A percentile compares a stretch with the other conserved stretches of the same genome.
Evolutionary conservation across 2,797 vertebrate species (phyloP).

Genomic region (Ctenochaetus hawaiiensis): DNA sequence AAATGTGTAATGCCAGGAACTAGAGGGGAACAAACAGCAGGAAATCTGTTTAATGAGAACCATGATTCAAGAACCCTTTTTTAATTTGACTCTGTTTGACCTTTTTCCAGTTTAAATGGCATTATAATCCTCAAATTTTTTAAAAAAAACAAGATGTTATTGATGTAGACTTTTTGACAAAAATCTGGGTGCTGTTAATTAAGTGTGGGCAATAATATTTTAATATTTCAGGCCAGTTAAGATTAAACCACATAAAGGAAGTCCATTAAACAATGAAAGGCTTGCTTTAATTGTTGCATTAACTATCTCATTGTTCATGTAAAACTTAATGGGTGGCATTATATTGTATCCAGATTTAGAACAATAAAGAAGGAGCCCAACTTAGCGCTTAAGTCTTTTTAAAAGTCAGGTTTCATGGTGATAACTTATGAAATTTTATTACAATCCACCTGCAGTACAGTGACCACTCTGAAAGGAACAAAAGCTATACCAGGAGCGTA

Average conservation of each 20-base stretch:
- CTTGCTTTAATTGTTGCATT: constrained; percentile 8
- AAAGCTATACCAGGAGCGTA: constrained; percentile 39
- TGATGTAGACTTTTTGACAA: constrained; percentile 45
- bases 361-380: not conserved
- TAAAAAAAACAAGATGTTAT: constrained; percentile 44
- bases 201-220: constrained; percentile 50
- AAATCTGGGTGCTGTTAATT: constrained; percentile 31
- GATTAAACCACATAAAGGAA: constrained; percentile 35
- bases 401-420: constrained; percentile 1
- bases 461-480: constrained; percentile 29
- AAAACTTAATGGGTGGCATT: constrained; percentile 26
- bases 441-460: constrained; percentile 6
- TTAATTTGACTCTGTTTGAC: constrained; percentile 53
- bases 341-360: constrained; percentile 33
- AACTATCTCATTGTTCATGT: constrained; percentile 9
- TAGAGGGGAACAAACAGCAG: constrained; percentile 58
- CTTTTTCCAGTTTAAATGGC: no score
- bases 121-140: not conserved
- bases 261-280: constrained; percentile 28
- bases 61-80: constrained; percentile 31
- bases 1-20: constrained; percentile 56
- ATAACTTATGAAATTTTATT: constrained; percentile 35
- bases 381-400: constrained; percentile 2
- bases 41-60: constrained; percentile 71
- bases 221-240: constrained; percentile 19